Conservation (phyloP, 1,140 invertebrate species). For the Drosophila paulistorum region DNA sequence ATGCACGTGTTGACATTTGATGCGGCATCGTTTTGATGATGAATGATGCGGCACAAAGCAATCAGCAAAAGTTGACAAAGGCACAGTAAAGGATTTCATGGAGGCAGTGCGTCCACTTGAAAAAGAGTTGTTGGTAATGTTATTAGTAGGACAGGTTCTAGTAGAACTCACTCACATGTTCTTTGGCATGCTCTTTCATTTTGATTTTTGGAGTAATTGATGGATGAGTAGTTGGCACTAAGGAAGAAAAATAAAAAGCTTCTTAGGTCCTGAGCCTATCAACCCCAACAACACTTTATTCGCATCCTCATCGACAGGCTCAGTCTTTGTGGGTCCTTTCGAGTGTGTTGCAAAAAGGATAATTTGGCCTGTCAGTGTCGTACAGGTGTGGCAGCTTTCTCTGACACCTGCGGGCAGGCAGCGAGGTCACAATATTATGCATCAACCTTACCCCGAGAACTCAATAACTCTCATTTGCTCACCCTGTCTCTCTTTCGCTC, state of each 20-base stretch:
- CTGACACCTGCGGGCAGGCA: constrained; percentile 44
- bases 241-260: constrained; percentile 26
- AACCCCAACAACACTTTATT: background rate
- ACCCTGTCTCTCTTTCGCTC: background rate
- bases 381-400: constrained; percentile 18
- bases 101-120: constrained; percentile 45
- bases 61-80: constrained; percentile 57
- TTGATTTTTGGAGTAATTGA: constrained; percentile 61
- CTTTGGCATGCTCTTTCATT: constrained; percentile 48
- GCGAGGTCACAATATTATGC: constrained; percentile 57
- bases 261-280: background rate
- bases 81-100: background rate
- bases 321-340: background rate
- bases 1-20: constrained; percentile 62
- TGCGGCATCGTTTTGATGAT: constrained; percentile 48
- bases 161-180: background rate
- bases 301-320: constrained; percentile 1
- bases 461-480: background rate
- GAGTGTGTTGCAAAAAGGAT: constrained; percentile 40
- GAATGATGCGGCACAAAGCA: constrained; percentile 59
- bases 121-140: constrained; percentile 58
- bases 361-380: constrained; percentile 39
- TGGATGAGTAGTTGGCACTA: constrained; percentile 38
- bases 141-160: constrained; percentile 30
- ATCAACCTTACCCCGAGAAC: constrained; percentile 25